phyloP scores from a whole-genome alignment of 2,113 vertebrate species.

The Anoplopoma fimbria region DNA sequence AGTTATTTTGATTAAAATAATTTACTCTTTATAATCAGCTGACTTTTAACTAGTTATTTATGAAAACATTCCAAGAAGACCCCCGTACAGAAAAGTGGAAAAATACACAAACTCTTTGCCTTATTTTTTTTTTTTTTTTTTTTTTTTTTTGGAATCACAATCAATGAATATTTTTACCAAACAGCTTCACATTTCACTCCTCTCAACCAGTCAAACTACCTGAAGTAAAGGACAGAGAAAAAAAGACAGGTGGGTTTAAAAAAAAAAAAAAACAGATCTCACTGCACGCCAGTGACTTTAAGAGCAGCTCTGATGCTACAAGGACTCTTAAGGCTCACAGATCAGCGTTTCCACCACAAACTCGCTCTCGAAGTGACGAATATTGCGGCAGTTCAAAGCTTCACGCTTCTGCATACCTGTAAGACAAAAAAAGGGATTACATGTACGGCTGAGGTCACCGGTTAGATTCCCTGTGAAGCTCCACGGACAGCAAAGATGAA shows the following conservation, averaged over 20 bases:
- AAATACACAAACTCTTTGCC: slow-evolving; percentile 31
- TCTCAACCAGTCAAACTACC: slow-evolving; percentile 55
- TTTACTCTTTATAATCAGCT: slow-evolving; percentile 50
- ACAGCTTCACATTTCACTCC: slow-evolving; percentile 65
- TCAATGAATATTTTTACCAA: slow-evolving; percentile 36
- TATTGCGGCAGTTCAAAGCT: slow-evolving; percentile 87
- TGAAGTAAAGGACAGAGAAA: slow-evolving; percentile 53
- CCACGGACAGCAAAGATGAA: too few species aligned
- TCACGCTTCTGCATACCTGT: slow-evolving; percentile 96
- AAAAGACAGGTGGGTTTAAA: slow-evolving; percentile 79
- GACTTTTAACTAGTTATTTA: slow-evolving; percentile 41
- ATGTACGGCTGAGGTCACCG: not conserved
- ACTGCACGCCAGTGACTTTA: slow-evolving; percentile 50
- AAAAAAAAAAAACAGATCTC: slow-evolving; percentile 49
- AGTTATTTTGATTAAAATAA: slow-evolving; percentile 67
- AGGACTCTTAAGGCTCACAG: slow-evolving; percentile 84
- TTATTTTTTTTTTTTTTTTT: not conserved
- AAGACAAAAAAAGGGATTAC: not conserved
- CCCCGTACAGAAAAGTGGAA: slow-evolving; percentile 54
- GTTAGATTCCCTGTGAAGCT: not conserved
- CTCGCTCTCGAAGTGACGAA: slow-evolving; percentile 92
- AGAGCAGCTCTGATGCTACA: not conserved
- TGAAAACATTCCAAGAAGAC: slow-evolving; percentile 29
- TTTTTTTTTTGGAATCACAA: not conserved
- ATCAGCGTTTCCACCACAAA: slow-evolving; percentile 92